Conservation (phyloP, 2,797 vertebrate genomes). For the Chelonia mydas region DNA sequence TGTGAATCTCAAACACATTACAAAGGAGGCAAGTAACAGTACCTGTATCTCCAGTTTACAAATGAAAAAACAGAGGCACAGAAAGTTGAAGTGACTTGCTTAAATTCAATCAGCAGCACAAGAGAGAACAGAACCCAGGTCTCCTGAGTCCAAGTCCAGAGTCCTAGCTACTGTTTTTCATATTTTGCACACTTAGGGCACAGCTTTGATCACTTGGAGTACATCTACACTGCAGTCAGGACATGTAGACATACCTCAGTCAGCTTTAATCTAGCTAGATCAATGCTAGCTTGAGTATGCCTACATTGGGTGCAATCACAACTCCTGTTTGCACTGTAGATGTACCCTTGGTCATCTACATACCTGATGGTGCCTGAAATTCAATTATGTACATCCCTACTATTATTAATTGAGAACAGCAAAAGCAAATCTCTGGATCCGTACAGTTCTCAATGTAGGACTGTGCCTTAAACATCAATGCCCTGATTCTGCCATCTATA, state of each 20-base stretch:
- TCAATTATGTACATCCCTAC: neutral
- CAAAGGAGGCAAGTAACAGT: neutral
- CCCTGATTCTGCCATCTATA: too few relatives aligned
- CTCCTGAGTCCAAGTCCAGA: neutral
- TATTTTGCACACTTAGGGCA: too few relatives aligned
- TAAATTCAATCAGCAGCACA: neutral
- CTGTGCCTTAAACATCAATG: too few relatives aligned
- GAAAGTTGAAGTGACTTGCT: neutral
- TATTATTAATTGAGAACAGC: neutral
- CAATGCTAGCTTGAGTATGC: fast-evolving
- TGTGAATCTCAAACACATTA: neutral
- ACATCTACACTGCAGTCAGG: neutral
- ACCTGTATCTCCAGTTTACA: neutral
- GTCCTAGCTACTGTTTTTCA: neutral
- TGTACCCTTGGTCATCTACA: neutral
- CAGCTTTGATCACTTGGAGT: neutral
- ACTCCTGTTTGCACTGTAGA: too few relatives aligned
- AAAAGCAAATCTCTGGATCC: neutral
- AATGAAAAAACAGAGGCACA: neutral
- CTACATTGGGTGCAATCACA: neutral
- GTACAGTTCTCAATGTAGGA: too few relatives aligned
- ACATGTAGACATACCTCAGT: too few relatives aligned
- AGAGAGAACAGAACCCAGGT: neutral
- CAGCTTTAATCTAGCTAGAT: too few relatives aligned
- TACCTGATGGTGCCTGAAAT: neutral